Conservation (phyloP, 2,888 invertebrate genomes). For the Caenorhabditis uteleia region DNA sequence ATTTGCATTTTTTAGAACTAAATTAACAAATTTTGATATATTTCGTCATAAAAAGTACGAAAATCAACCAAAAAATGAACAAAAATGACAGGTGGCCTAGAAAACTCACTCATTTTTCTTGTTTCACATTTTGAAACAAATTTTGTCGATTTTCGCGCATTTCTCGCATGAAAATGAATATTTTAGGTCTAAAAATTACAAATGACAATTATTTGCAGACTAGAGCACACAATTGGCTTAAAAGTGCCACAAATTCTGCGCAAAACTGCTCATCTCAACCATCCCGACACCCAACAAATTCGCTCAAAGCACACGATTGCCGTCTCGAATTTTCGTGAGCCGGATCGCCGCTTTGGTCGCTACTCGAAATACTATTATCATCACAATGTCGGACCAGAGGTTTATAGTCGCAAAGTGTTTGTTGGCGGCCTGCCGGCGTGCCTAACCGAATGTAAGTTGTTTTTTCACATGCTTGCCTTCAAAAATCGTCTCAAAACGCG, state of each 20-base stretch:
- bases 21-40: no score
- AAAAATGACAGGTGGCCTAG: no score
- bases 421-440: slow-evolving; percentile 97
- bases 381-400: slow-evolving; percentile 65
- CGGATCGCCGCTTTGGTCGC: slow-evolving; percentile 29
- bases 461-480: no score
- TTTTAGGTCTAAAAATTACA: not conserved
- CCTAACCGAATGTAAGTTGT: slow-evolving; percentile 84
- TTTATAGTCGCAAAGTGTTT: slow-evolving; percentile 85
- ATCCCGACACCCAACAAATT: not conserved
- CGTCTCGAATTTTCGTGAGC: slow-evolving; percentile 33
- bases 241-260: no score
- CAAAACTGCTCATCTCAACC: not conserved
- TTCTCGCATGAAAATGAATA: no score
- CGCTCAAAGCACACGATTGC: slow-evolving; percentile 19
- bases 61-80: no score
- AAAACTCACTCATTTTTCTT: no score
- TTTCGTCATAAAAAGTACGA: no score
- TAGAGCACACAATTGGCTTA: no score
- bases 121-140: no score
- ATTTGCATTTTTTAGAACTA: no score
- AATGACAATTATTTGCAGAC: not conserved
- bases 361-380: slow-evolving; percentile 47
- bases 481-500: not conserved
- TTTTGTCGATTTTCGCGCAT: no score